Evolutionary conservation across 2,797 vertebrate genomes (phyloP), one percentile per base, ranked within the genome.

Genomic region (Aplochiton taeniatus): DNA sequence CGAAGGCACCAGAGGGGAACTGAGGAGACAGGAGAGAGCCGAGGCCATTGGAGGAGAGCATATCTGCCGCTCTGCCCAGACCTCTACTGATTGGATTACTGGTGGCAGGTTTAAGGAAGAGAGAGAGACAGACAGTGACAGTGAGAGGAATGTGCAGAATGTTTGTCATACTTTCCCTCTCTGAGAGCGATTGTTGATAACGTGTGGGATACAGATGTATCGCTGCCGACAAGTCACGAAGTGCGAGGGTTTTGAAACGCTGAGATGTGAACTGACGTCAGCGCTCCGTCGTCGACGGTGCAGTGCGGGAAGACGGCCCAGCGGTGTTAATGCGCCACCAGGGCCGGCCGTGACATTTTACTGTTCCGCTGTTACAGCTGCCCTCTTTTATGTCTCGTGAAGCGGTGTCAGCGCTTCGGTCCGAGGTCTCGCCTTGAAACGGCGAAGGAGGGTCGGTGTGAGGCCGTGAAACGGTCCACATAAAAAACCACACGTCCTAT

Each of bases 401-500:
- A 82, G 83, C 72, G 63, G 73, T 80, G 74, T 67, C 61, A 0
- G 68, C 43, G 62, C 67, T 79, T 66, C 50, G 65, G 79, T 65
- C 74, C 14, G 8, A 72, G 78, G 68, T 70, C 5, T 70, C 63
- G 69, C 78, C 66, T 72, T 83, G 78, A 71, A 31, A 70, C 72
- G 57, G 78, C 18, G 57, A 74, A 60, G 63, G 49, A 10, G 66
- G 68, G 74, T 74, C 59, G 18, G 31, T 2, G 6, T 31, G 31
- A 61, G 60, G 70, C 82, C 57, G 73, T 85, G 77, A 85, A 87
- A 73, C 69, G 64, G 58, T 74, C 61, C 68, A 72, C 45, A 68
- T 82, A 77, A 84, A 83, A 56, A 59, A 73, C 77, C 80, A 85
- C 79, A 75, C 61, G n/a, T n/a, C 70, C 74, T 13, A 76, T 68